Conservation (phyloP, 92 coral and sea anemone genomes). For the Chrysogorgia sp. region DNA sequence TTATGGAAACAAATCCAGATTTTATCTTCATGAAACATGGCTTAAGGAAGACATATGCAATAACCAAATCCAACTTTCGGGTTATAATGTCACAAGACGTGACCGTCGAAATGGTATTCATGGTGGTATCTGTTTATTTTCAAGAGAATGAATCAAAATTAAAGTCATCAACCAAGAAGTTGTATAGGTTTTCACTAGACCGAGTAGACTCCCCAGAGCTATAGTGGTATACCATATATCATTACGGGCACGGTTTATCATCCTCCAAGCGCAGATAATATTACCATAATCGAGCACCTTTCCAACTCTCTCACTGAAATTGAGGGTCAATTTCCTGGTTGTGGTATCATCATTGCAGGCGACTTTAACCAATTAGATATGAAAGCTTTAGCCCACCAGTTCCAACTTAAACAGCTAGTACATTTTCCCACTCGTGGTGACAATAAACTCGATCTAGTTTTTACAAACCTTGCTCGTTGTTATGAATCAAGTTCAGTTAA, state of each 20-base stretch:
- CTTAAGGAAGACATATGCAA: conserved; percentile 5
- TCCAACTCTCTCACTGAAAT: not conserved
- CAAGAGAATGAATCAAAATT: not conserved
- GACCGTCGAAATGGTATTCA: conserved; percentile 3
- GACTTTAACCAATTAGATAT: conserved; percentile 29
- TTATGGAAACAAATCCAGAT: not conserved
- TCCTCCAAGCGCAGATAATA: conserved; percentile 5
- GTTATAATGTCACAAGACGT: not conserved
- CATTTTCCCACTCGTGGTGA: conserved; percentile 20
- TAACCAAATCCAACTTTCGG: not conserved
- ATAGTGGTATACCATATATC: not conserved
- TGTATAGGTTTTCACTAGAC: not conserved
- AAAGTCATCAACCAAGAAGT: not conserved
- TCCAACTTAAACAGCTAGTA: conserved; percentile 39
- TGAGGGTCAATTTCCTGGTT: conserved; percentile 34
- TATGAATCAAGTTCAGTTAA: not conserved
- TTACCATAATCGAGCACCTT: conserved; percentile 6
- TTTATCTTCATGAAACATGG: conserved; percentile 12
- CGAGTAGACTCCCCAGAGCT: conserved; percentile 2
- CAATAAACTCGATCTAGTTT: conserved; percentile 20
- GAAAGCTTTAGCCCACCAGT: not conserved
- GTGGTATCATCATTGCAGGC: conserved; percentile 42
- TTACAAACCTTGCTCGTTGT: conserved; percentile 9
- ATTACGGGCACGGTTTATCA: conserved; percentile 15
- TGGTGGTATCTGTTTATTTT: conserved; percentile 19